A percentile compares a stretch with the other conserved stretches of the same genome.
Evolutionary conservation across 2,113 vertebrate species (phyloP).

Genomic region (Leptobrachium leishanense): DNA sequence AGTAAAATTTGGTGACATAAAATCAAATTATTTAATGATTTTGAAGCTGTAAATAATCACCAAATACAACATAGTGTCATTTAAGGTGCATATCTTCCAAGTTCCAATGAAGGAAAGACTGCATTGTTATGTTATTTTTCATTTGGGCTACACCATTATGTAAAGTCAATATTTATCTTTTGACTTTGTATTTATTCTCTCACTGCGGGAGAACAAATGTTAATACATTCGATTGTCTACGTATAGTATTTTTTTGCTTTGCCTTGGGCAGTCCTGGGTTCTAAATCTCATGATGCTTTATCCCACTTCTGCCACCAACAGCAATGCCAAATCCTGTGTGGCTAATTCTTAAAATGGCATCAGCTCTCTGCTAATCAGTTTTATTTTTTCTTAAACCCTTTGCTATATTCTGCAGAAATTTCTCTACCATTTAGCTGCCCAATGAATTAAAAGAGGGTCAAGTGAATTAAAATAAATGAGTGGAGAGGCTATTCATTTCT

Average conservation of each 20-base stretch:
- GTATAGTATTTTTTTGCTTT: conserved; percentile 12
- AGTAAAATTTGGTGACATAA: no score
- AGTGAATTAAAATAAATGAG: conserved; percentile 41
- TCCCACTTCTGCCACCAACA: conserved; percentile 35
- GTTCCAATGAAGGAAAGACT: no score
- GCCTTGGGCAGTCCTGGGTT: conserved; percentile 26
- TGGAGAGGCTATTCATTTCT: conserved; percentile 45
- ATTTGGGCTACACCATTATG: conserved; percentile 1
- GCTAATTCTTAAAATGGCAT: conserved; percentile 38
- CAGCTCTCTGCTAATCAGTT: conserved; percentile 42
- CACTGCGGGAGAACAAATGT: conserved; percentile 31
- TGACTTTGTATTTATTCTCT: conserved; percentile 24
- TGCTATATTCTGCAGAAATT: conserved; percentile 38
- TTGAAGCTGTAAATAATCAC: no score
- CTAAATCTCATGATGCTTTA: conserved; percentile 40
- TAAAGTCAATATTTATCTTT: conserved; percentile 26
- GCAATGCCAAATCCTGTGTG: conserved; percentile 34
- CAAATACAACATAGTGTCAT: no score
- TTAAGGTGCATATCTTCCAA: no score
- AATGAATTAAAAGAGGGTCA: conserved; percentile 41
- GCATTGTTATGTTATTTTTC: no score
- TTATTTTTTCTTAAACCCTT: conserved; percentile 38
- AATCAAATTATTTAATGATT: no score
- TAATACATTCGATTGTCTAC: neutral
- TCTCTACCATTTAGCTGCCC: conserved; percentile 44